Conservation (phyloP, 2,113 vertebrate genomes). For the Micromys minutus region DNA sequence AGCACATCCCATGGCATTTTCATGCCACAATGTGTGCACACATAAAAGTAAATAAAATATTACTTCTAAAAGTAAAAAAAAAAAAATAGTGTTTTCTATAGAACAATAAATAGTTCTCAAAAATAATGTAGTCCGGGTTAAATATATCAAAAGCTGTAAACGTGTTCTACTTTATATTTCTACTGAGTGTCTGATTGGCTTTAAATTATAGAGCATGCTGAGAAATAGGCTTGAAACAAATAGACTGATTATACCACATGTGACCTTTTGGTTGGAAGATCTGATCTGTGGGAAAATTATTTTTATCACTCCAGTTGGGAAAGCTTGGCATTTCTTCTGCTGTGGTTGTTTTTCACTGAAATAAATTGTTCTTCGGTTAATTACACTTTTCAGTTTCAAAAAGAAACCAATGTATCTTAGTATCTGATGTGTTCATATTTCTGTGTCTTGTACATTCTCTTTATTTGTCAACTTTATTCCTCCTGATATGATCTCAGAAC, state of each 20-base stretch:
- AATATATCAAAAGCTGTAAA: conserved; percentile 47
- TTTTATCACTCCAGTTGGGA: conserved; percentile 27
- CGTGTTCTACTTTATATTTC: not conserved
- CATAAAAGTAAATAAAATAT: no score
- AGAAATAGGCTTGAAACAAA: conserved; percentile 45
- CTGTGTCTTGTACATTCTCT: not conserved
- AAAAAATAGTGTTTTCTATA: not conserved
- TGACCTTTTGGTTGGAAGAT: conserved; percentile 29
- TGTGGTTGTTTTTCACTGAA: not conserved
- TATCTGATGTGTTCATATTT: conserved; percentile 1
- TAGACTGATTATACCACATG: not conserved
- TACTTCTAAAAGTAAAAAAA: not conserved
- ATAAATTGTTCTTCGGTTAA: not conserved
- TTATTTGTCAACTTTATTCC: conserved; percentile 31
- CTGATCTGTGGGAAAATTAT: not conserved
- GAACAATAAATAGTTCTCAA: conserved; percentile 43
- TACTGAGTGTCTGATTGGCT: conserved; percentile 41
- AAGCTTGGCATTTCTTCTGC: not conserved
- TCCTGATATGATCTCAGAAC: not conserved
- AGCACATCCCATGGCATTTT: not conserved
- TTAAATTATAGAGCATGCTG: conserved; percentile 37
- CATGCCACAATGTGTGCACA: not conserved
- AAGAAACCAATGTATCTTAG: not conserved
- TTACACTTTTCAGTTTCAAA: conserved; percentile 38
- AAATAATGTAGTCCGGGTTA: conserved; percentile 1